Conservation (phyloP, 2,113 vertebrate genomes). For the Takifugu flavidus region DNA sequence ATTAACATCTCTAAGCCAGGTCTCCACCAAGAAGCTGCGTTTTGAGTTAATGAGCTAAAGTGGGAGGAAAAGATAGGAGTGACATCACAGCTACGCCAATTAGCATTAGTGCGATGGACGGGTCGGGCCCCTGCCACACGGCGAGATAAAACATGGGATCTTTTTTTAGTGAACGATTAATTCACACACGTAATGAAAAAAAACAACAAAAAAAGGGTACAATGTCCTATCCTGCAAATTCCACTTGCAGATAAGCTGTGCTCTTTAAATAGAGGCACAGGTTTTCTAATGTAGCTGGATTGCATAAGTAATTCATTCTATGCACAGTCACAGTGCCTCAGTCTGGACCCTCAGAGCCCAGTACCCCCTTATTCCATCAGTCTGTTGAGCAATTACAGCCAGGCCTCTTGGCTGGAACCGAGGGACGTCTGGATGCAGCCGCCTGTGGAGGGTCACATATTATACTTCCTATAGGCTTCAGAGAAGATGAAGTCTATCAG, state of each 20-base stretch:
- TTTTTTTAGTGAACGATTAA: neutral
- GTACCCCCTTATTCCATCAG: conserved; percentile 40
- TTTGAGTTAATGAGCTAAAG: conserved; percentile 34
- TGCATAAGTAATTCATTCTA: conserved; percentile 45
- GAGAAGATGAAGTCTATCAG: conserved; percentile 12
- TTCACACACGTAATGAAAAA: conserved; percentile 15
- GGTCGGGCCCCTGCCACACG: neutral
- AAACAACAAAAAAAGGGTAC: conserved; percentile 16
- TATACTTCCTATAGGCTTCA: conserved; percentile 9
- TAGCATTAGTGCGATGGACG: conserved; percentile 12
- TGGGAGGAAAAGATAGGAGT: conserved; percentile 7
- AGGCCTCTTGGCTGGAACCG: neutral
- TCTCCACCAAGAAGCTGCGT: conserved; percentile 22
- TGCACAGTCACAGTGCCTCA: conserved; percentile 38
- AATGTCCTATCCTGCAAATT: conserved; percentile 6
- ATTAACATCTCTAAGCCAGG: conserved; percentile 38
- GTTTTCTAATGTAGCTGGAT: conserved; percentile 32
- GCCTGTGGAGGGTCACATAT: neutral
- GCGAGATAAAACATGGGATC: neutral
- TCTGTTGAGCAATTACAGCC: conserved; percentile 42
- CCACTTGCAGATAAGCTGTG: conserved; percentile 23
- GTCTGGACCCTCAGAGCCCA: conserved; percentile 14
- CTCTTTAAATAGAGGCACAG: conserved; percentile 23
- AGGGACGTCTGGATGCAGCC: no score
- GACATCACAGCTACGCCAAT: conserved; percentile 8